Percentiles rank a stretch among this genome's conserved stretches.
These are phyloP conservation scores for Notamacropus eugenii DNA, from an alignment of 2,797 vertebrate genomes.

Conservation along the genomic window DNA sequence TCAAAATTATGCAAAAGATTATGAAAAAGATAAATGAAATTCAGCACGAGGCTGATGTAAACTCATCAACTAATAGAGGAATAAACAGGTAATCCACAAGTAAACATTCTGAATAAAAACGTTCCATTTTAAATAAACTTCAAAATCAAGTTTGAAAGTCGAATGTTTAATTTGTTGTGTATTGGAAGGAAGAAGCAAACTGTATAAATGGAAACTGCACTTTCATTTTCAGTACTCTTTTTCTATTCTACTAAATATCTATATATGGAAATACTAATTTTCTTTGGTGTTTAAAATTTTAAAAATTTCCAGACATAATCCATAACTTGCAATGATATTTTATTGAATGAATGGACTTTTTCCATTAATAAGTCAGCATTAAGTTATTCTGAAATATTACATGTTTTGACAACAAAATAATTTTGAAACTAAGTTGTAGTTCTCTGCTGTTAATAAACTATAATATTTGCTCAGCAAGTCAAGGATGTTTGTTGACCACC, in stretches of 20 bases:
- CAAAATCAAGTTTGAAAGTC: not conserved
- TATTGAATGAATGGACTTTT: not conserved
- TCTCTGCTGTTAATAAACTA: not conserved
- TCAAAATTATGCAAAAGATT: constrained; percentile 41
- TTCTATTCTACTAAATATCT: not conserved
- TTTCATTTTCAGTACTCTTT: not conserved
- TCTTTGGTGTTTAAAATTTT: not conserved
- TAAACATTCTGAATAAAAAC: not conserved
- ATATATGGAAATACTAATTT: not conserved
- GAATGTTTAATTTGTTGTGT: not conserved
- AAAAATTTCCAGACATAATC: not conserved
- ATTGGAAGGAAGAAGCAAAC: not conserved
- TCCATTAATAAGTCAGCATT: not conserved
- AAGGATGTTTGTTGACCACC: not conserved
- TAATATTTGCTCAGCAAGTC: not conserved
- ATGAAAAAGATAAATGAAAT: constrained; percentile 36
- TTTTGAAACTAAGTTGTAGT: not conserved
- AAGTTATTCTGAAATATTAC: not conserved
- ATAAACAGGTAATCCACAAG: not conserved
- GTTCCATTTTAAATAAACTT: not conserved
- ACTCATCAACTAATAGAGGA: not conserved
- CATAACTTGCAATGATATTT: not conserved
- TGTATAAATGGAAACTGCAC: not conserved
- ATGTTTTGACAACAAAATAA: not conserved
- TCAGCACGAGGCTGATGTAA: constrained; percentile 12